Base-by-base conservation (phyloP, 2,113 vertebrate species). In the Microtus montanus region DNA sequence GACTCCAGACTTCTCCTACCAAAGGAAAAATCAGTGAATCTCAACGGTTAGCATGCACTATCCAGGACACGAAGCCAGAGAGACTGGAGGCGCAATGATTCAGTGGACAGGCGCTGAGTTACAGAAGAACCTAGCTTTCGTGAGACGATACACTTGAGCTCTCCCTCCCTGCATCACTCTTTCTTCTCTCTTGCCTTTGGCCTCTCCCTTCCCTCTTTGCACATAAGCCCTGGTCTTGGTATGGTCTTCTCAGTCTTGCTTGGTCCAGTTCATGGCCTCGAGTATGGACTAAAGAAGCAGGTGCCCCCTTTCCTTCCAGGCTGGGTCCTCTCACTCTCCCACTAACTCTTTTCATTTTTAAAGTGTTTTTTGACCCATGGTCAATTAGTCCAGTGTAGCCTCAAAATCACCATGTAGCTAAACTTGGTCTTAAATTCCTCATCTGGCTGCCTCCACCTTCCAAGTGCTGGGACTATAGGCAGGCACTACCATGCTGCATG, bases 1-100 rank as follows among this genome's bases (percentile, higher is more conserved):
- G 20, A 99, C 97, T 1, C 98, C 96, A 75, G 98, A 97, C 98
- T 99, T 97, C 92, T 97, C 97, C 98, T 98, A 91, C 61, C 17
- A 92, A 91, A 93, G 84, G 15, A 96, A 82, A 82, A 86, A 7
- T 85, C 52, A 88, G 15, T 64, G 38, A 77, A 5, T 58, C 30
- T 89, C 28, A 93, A 11, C 24, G 11, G 38, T 35, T 86, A 38
- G 22, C 15, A 13, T 22, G 38, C 75, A 52, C 73, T 82, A 22
- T 47, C 68, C 1, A 22, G 47, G 30, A 24, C 17, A 30, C 0
- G 14, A 17, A 58, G 49, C 78, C 24, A 41, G 64, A 35, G 24
- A 35, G 84, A 7, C 26, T 38, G 35, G 74, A 71, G 74, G 47
- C 14, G 26, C 41, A 7, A 1, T 0, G 38, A 54, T 64, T 7